Percentiles rank a stretch among this genome's conserved stretches.
These are phyloP conservation scores for Globia sparganii DNA, from an alignment of 2,888 invertebrate species.

Conservation along the genomic window DNA sequence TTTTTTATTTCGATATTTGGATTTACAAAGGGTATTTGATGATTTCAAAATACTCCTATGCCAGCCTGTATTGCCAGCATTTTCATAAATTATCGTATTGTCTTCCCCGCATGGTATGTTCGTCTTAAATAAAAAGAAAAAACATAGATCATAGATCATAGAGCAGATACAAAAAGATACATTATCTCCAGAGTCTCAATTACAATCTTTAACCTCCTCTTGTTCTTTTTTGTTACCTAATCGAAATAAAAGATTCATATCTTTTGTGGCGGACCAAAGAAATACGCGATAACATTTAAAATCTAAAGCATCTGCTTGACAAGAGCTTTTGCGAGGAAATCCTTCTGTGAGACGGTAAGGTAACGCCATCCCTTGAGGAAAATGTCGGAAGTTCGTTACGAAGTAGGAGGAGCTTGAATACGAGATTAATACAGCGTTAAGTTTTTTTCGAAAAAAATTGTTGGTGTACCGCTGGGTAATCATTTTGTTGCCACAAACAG, in stretches of 20 bases:
- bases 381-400: conserved; percentile 58
- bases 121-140: background rate
- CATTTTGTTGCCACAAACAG: conserved; percentile 18
- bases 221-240: conserved; percentile 22
- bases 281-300: conserved; percentile 58
- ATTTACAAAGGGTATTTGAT: background rate
- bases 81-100: background rate
- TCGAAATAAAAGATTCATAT: conserved; percentile 45
- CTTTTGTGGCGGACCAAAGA: conserved; percentile 39
- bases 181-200: background rate
- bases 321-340: conserved; percentile 52
- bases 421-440: conserved; percentile 47
- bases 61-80: background rate
- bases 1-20: background rate
- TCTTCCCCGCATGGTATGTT: background rate
- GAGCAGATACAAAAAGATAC: background rate
- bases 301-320: conserved; percentile 57
- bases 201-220: background rate
- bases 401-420: conserved; percentile 43
- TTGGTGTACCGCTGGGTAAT: conserved; percentile 28
- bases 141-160: no score
- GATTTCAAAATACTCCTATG: background rate
- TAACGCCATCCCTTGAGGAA: conserved; percentile 54
- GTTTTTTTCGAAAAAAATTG: background rate
- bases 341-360: conserved; percentile 47